Conservation (phyloP, 2,797 vertebrate species). For the Protonibea diacanthus region DNA sequence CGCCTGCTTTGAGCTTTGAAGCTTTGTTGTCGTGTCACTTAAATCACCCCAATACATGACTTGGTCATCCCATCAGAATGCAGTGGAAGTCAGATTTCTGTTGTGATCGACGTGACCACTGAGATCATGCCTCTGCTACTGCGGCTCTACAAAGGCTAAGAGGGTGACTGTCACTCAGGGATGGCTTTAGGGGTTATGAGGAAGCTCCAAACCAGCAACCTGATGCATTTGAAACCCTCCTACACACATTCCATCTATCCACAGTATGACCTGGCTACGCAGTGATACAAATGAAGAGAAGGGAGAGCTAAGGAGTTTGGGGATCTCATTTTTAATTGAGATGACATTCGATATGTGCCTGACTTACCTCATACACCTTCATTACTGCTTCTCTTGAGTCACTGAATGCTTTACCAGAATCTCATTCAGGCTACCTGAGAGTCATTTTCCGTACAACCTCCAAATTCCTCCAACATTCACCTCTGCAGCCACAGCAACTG, state of each 20-base stretch:
- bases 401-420: conserved; percentile 36
- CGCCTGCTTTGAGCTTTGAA: conserved; percentile 43
- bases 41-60: conserved; percentile 41
- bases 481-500: conserved; percentile 27
- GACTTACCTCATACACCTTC: conserved; percentile 70
- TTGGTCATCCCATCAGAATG: conserved; percentile 59
- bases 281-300: conserved; percentile 57
- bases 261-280: conserved; percentile 61
- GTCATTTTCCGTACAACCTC: conserved; percentile 19
- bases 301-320: conserved; percentile 32
- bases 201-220: conserved; percentile 73
- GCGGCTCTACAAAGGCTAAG: conserved; percentile 72
- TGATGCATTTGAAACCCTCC: conserved; percentile 79
- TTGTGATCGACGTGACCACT: conserved; percentile 70
- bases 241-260: conserved; percentile 81
- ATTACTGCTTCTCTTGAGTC: conserved; percentile 46
- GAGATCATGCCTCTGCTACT: conserved; percentile 77
- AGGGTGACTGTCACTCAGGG: conserved; percentile 62
- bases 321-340: conserved; percentile 58
- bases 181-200: conserved; percentile 68
- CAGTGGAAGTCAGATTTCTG: conserved; percentile 66
- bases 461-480: conserved; percentile 10
- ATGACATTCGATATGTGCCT: conserved; percentile 67
- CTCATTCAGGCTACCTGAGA: conserved; percentile 26
- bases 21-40: conserved; percentile 63